Base-by-base conservation (phyloP, 2,113 vertebrate genomes). In the Platanista minor region DNA sequence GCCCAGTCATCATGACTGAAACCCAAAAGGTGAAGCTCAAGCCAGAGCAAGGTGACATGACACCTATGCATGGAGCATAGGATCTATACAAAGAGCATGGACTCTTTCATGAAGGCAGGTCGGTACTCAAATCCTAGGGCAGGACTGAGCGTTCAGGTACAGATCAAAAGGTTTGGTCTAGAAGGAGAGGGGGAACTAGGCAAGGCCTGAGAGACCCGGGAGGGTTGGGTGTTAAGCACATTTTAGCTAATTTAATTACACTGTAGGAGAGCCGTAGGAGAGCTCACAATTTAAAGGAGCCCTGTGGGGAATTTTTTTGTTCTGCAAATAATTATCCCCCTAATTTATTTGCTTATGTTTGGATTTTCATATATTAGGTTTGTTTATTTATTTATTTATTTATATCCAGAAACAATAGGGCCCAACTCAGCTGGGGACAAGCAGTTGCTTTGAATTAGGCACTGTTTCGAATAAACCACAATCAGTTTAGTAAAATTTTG, bases 321-420 rank as follows among this genome's bases (percentile, higher is more conserved):
- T 97, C 64, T 84, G 64, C 43, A 95, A 97, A 93, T 95, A 96
- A 97, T 95, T 90, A 93, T 43, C n/a, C 84, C 57, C 25, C 75
- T 96, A 95, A 96, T 97, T 97, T 96, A 95, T 95, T 98, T 98
- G 95, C 89, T 93, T 97, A 90, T 97, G 91, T 98, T 97, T 98
- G 91, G 62, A 93, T 95, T 92, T 97, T 96, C 93, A 90, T 95
- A 98, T 97, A 95, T 93, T 94, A 59, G 9, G 29, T 85, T 96
- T 96, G 43, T 66, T 97, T 95, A 5, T 95, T 95, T 95, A 67
- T 97, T 95, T 96, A 62, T 97, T 96, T 97, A 82, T 90, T 97
- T 96, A 61, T 94, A 67, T 46, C 23, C 74, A 97, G 94, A 64
- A 97, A 97, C 97, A 98, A 95, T 96, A 93, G 77, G 77, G 43